These are phyloP conservation scores for Drosophila siamana DNA, from an alignment of 2,888 invertebrate species.

Conservation along the genomic window DNA sequence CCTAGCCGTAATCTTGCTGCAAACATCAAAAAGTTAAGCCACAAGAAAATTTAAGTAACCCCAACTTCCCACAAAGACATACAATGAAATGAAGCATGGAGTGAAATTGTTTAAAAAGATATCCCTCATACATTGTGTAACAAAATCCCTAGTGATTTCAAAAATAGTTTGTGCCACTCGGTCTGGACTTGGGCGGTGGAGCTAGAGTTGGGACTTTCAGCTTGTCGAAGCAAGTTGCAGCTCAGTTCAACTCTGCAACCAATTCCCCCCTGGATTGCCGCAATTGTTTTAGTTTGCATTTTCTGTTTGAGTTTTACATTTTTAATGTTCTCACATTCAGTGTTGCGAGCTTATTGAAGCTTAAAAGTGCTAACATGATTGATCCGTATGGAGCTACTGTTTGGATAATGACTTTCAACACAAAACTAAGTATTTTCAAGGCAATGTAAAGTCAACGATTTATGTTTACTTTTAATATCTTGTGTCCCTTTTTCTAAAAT, in stretches of 20 bases:
- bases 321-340: background rate
- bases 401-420: too few species aligned
- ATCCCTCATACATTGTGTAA: conserved; percentile 53
- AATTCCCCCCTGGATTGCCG: background rate
- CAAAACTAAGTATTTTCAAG: too few species aligned
- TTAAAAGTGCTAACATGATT: background rate
- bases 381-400: background rate
- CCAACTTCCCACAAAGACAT: conserved; percentile 4
- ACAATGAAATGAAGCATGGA: conserved; percentile 58
- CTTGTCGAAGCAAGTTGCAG: conserved; percentile 22
- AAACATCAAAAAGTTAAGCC: conserved; percentile 73
- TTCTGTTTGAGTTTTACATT: background rate
- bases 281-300: conserved; percentile 1
- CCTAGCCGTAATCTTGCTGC: conserved; percentile 63
- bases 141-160: conserved; percentile 57
- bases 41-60: conserved; percentile 67
- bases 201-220: conserved; percentile 14
- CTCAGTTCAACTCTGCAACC: background rate
- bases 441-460: too few species aligned
- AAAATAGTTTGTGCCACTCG: conserved; percentile 51
- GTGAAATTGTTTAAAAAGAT: conserved; percentile 71
- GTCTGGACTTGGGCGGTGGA: conserved; percentile 10
- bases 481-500: too few species aligned
- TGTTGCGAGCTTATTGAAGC: background rate
- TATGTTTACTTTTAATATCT: too few species aligned